Evolutionary conservation across 1,140 invertebrate genomes (phyloP), one percentile per base, ranked within the genome.

Genomic region (Zaprionus nigranus): DNA sequence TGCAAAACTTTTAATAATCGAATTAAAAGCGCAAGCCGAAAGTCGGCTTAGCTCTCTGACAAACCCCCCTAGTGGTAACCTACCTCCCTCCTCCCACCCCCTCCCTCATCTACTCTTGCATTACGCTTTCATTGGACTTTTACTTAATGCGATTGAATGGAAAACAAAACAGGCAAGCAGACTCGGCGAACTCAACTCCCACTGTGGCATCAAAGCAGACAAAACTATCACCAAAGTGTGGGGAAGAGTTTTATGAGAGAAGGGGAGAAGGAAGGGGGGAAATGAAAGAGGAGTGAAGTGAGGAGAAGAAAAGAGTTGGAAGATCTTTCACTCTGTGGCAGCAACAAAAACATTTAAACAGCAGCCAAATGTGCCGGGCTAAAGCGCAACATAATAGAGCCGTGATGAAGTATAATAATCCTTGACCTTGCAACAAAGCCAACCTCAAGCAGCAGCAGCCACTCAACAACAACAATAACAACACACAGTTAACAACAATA

Each of bases 371-470:
- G 76, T 78, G 72, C 77, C 74, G 65, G 65, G 30, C n/a, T 46
- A 46, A 46, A 17, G 40, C 77, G 43, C 40, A 64, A 75, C 84
- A 74, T 87, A 87, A 87, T 87, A 87, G 84, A 87, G 84, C 84
- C 81, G 78, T 88, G 84, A 87, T 87, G 81, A 87, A 87, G 84
- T 88, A 87, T 88, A 87, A 87, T 87, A 87, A 87, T 87, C 84
- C 84, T 87, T 87, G 84, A 87, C 84, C 84, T 87, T 87, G 84
- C 85, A 78, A 73, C 84, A 59, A 81, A 77, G 40, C n/a, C 66
- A 67, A 83, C 77, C 9, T 34, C 81, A 82, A 78, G 70, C 83
- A 73, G 70, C 78, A 54, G 56, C 69, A 72, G 49, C 49, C 60
- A 75, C 73, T 75, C 69, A 49, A 56, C 69, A 64, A 49, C 54